Base-by-base conservation (phyloP, 1,140 invertebrate genomes). In the Phymorhynchus buccinoides region DNA sequence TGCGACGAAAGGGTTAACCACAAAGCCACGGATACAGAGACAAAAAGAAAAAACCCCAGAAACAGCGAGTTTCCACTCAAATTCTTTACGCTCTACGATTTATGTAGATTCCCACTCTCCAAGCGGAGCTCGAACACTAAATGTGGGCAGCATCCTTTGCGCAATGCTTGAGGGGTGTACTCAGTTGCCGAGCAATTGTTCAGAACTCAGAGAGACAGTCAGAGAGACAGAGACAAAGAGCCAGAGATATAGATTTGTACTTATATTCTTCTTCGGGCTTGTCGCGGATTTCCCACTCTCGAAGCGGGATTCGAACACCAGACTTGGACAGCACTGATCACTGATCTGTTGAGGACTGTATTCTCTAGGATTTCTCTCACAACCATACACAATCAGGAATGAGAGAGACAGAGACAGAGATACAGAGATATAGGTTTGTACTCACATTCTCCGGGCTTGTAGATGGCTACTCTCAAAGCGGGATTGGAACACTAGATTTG, bases 401-500 rank as follows among this genome's bases (percentile, higher is more conserved):
- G n/a, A n/a, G n/a, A n/a, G n/a, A n/a, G n/a, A n/a, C n/a, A n/a
- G n/a, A n/a, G n/a, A n/a, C n/a, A n/a, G n/a, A n/a, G n/a, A n/a
- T n/a, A n/a, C n/a, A n/a, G n/a, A n/a, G n/a, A n/a, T n/a, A n/a
- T n/a, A n/a, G n/a, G n/a, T n/a, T n/a, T n/a, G n/a, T n/a, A n/a
- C 93, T 91, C 88, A 93, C 93, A 93, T 90, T 89, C 92, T 85
- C 41, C 92, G 81, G 4, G 92, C 93, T 86, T 93, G 92, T 80
- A 93, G 84, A 87, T 93, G 93, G 22, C 93, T 93, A 86, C 89
- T 90, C 86, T 93, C 93, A 91, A 93, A 93, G 42, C 93, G 84
- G 35, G 93, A 93, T 86, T 93, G 93, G 87, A 93, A 93, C 77
- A 88, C 84, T 88, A 2, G 89, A 88, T 27, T 68, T 84, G 68